Base-by-base conservation (phyloP, 1,140 invertebrate genomes). In the Zeugodacus cucurbitae region DNA sequence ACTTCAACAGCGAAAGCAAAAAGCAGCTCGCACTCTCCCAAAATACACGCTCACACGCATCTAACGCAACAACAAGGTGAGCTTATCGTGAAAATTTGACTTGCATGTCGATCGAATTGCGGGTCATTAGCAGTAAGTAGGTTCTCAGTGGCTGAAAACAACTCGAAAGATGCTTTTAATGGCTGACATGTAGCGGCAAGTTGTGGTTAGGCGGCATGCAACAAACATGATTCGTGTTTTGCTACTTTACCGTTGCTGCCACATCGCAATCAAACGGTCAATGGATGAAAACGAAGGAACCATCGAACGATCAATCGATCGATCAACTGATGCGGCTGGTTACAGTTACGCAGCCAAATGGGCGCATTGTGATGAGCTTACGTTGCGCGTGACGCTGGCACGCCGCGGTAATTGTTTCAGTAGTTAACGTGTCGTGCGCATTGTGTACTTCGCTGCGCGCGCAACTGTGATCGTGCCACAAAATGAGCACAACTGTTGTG, bases 321-420 rank as follows among this genome's bases (percentile, higher is more conserved):
- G 41, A 48, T 82, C 41, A 34, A 17, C 67, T 1, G 32, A 74
- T 67, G 26, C 29, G 14, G 10, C 34, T 44, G 22, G 41, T 82
- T 82, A 54, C 74, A 48, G 74, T 82, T 82, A 82, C 74, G 74
- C 74, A 48, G 74, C 74, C 41, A 82, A 54, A 82, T 54, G 32
- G 74, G n/a, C n/a, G 41, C 41, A 82, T 82, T 48, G 37, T 82
- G 74, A 82, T 82, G 74, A 82, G 74, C 74, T 54, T 26, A 17
- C 26, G 17, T 0, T 41, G 41, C 37, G 74, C 74, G 74, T 82
- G 41, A 82, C 41, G 26, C 8, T 82, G 41, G 41, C 41, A 82
- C 74, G 44, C 74, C 41, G 26, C n/a, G 41, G 74, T 82, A 82
- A 82, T 82, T 82, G 74, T 82, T 44, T 82, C 74, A 26, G 74